Evolutionary conservation across 2,113 vertebrate genomes (phyloP).

Genomic region (Tetraodon nigroviridis): DNA sequence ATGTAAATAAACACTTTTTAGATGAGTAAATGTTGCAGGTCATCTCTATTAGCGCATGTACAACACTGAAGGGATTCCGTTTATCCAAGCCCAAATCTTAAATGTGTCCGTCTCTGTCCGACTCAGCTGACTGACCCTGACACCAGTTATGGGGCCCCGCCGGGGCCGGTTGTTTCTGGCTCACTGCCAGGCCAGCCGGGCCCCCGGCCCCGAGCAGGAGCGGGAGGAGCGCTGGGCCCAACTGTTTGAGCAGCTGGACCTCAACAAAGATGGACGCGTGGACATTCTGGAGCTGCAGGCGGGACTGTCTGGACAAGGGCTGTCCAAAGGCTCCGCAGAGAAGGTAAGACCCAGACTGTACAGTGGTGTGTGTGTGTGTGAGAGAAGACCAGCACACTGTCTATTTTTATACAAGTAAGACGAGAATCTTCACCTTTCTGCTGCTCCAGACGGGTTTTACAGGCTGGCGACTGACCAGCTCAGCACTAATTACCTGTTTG

Average conservation of each 20-base stretch:
- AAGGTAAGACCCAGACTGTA: too few relatives aligned
- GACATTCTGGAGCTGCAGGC: constrained; percentile 80
- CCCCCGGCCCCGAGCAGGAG: constrained; percentile 59
- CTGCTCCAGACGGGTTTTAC: constrained; percentile 2
- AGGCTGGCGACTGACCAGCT: too few relatives aligned
- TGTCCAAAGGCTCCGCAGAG: constrained; percentile 62
- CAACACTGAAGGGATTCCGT: too few relatives aligned
- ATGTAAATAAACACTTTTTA: too few relatives aligned
- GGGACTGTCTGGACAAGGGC: constrained; percentile 76
- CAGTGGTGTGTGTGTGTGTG: constrained; percentile 3
- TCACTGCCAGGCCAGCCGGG: constrained; percentile 54
- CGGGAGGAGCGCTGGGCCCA: constrained; percentile 73
- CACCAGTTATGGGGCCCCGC: constrained; percentile 40
- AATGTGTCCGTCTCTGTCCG: background rate
- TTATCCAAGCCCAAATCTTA: background rate
- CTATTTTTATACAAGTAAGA: constrained; percentile 58
- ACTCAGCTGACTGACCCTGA: constrained; percentile 19
- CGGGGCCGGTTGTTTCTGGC: constrained; percentile 39
- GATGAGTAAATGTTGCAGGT: too few relatives aligned
- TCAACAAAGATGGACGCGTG: constrained; percentile 84
- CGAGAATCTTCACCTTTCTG: constrained; percentile 62
- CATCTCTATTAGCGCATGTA: too few relatives aligned
- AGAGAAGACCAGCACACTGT: constrained; percentile 23
- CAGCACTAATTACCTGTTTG: too few relatives aligned
- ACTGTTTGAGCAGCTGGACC: constrained; percentile 84